phyloP scores from a whole-genome alignment of 2,113 vertebrate genomes.

The Cynopterus brachyotis region DNA sequence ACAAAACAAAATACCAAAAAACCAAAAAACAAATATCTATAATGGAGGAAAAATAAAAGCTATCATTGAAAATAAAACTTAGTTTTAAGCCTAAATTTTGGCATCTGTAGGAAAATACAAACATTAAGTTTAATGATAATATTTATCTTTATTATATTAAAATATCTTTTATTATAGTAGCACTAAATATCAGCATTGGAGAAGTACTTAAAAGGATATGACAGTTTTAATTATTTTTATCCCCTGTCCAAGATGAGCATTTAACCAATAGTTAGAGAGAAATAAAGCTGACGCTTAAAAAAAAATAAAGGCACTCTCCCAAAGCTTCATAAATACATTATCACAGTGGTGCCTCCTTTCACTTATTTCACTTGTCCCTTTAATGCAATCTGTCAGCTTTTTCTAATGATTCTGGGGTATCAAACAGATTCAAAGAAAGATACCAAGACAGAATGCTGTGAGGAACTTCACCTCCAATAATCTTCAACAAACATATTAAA shows the following conservation, averaged over 20 bases:
- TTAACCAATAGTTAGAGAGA: conserved; percentile 20
- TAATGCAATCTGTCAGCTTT: conserved; percentile 51
- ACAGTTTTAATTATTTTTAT: not conserved
- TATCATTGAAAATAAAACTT: conserved; percentile 39
- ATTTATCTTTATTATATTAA: not conserved
- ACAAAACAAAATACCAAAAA: too few relatives aligned
- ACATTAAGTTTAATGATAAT: not conserved
- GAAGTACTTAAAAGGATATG: not conserved
- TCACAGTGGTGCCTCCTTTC: not conserved
- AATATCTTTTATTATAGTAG: not conserved
- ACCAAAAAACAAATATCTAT: not conserved
- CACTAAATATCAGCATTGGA: not conserved
- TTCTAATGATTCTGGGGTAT: conserved; percentile 14
- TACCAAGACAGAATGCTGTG: conserved; percentile 67
- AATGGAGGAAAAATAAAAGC: not conserved
- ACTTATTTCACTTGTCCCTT: conserved; percentile 42
- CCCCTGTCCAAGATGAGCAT: not conserved
- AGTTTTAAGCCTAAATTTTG: conserved; percentile 43
- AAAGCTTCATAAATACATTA: conserved; percentile 37
- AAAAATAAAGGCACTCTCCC: not conserved
- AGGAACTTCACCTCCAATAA: conserved; percentile 64
- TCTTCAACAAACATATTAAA: conserved; percentile 53
- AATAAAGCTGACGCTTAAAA: not conserved
- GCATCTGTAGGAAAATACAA: not conserved
- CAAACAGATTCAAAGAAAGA: conserved; percentile 48